A percentile compares a stretch with the other conserved stretches of the same genome.
phyloP scores from a whole-genome alignment of 2,888 invertebrate genomes.

The Ormyrus pomaceus region DNA sequence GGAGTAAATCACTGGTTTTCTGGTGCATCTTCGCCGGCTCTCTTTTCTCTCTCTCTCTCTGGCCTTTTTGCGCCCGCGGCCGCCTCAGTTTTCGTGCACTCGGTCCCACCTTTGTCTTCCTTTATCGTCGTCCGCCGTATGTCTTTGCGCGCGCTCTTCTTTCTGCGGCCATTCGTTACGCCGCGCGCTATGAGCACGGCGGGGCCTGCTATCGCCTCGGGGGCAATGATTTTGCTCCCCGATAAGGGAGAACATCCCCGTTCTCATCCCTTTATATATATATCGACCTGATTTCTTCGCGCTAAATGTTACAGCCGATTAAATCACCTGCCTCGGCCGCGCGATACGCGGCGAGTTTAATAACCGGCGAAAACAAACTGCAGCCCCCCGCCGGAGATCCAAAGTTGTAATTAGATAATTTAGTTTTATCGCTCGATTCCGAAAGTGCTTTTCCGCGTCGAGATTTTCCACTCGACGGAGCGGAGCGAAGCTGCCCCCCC shows the following conservation, averaged over 20 bases:
- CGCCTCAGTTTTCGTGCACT: neutral
- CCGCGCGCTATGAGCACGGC: neutral
- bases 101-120: constrained; percentile 7
- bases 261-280: too few relatives aligned
- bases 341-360: too few relatives aligned
- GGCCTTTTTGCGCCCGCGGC: too few relatives aligned
- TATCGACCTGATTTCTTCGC: too few relatives aligned
- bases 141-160: constrained; percentile 22
- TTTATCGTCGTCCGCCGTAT: constrained; percentile 13
- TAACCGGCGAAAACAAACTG: constrained; percentile 16
- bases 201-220: constrained; percentile 3
- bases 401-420: constrained; percentile 28
- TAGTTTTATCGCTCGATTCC: constrained; percentile 32
- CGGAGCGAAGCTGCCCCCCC: neutral
- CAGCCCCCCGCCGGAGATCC: neutral
- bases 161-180: constrained; percentile 27
- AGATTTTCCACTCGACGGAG: constrained; percentile 35
- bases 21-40: constrained; percentile 11
- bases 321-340: too few relatives aligned
- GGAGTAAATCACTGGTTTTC: constrained; percentile 52
- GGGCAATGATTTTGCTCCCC: constrained; percentile 24
- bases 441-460: neutral
- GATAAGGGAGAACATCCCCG: neutral
- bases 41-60: neutral
- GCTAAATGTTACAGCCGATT: too few relatives aligned